Conservation (phyloP, 2,113 vertebrate species). For the Tor tambroides region DNA sequence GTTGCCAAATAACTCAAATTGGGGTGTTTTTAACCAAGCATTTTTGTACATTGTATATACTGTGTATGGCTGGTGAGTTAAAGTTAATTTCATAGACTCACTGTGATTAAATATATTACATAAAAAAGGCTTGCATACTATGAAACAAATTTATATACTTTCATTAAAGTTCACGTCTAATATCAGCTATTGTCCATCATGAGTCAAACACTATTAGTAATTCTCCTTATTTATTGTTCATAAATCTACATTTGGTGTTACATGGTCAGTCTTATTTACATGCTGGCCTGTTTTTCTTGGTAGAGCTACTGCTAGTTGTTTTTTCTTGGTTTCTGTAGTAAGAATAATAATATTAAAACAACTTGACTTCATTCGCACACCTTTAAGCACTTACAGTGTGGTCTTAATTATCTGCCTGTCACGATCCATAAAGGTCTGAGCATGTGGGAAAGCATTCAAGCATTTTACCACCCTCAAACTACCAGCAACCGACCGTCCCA, state of each 20-base stretch:
- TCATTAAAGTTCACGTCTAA: too few species aligned
- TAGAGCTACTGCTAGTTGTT: background rate
- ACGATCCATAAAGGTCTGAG: conserved; percentile 62
- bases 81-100: too few species aligned
- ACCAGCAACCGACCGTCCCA: background rate
- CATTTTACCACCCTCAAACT: conserved; percentile 66
- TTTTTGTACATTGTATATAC: too few species aligned
- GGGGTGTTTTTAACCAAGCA: too few species aligned
- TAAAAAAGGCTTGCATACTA: too few species aligned
- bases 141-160: too few species aligned
- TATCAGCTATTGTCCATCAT: too few species aligned
- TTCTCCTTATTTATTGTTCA: background rate
- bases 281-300: background rate
- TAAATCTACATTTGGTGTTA: background rate
- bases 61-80: too few species aligned
- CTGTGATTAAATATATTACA: too few species aligned
- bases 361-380: conserved; percentile 34
- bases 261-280: background rate
- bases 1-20: too few species aligned
- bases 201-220: background rate
- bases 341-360: conserved; percentile 27
- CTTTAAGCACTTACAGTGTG: conserved; percentile 63
- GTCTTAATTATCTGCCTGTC: conserved; percentile 73
- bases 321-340: background rate
- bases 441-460: conserved; percentile 43